Percentiles rank a stretch among this genome's conserved stretches.
These are phyloP conservation scores for Scaptomyza cyrtandrae DNA, from an alignment of 2,888 invertebrate species.

Conservation along the genomic window DNA sequence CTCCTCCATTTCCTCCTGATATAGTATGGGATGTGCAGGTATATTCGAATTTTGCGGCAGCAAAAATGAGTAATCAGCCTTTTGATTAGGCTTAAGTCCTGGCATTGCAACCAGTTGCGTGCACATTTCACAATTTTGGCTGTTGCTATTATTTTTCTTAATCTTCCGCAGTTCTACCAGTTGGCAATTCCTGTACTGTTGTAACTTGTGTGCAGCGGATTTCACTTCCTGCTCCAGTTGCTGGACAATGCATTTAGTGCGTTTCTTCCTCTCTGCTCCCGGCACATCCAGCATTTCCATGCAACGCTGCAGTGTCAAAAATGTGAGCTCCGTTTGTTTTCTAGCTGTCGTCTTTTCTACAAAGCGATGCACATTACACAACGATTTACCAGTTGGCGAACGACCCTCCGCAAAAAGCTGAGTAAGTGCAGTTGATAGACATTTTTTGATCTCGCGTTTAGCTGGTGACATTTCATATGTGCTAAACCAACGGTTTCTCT, in stretches of 20 bases:
- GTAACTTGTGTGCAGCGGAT: conserved; percentile 18
- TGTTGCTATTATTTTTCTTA: neutral
- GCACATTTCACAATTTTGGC: conserved; percentile 45
- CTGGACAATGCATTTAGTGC: conserved; percentile 18
- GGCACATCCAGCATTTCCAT: conserved; percentile 21
- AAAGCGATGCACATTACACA: conserved; percentile 50
- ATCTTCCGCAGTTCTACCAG: neutral
- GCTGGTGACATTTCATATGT: conserved; percentile 48
- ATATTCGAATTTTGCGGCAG: neutral
- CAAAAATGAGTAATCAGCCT: conserved; percentile 28
- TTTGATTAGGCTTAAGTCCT: neutral
- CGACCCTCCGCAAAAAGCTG: conserved; percentile 16
- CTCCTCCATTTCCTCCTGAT: neutral
- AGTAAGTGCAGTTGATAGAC: conserved; percentile 41
- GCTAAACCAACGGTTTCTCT: conserved; percentile 60
- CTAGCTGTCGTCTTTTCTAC: neutral
- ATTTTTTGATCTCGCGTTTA: conserved; percentile 48
- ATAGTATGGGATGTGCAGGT: neutral
- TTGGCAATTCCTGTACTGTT: conserved; percentile 7
- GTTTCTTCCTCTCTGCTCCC: neutral
- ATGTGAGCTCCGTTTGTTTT: conserved; percentile 15
- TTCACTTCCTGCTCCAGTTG: conserved; percentile 51
- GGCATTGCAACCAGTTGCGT: neutral
- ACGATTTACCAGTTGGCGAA: fast-evolving
- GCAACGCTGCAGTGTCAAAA: conserved; percentile 24